phyloP scores from a whole-genome alignment of 2,113 vertebrate species.

The Marmota flaviventris region DNA sequence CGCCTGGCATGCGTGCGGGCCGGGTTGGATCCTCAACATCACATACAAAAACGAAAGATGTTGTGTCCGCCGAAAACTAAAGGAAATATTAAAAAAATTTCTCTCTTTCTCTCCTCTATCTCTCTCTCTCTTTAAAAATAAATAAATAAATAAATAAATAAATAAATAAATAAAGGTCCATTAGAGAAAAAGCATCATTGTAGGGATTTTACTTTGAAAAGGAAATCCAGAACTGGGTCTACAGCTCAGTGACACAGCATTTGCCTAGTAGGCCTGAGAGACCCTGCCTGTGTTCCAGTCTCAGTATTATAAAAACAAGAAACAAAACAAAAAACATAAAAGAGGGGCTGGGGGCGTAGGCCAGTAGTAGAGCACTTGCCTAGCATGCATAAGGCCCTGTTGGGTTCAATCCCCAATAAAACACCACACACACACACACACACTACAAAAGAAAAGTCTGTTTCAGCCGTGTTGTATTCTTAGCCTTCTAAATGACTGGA shows the following conservation, averaged over 20 bases:
- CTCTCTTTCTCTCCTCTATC: too few relatives aligned
- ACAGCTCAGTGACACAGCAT: rapidly evolving
- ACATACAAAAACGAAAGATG: too few relatives aligned
- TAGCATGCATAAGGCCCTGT: not conserved
- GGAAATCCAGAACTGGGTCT: not conserved
- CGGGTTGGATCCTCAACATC: too few relatives aligned
- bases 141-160: too few relatives aligned
- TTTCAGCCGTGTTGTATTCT: not conserved
- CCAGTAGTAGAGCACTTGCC: not conserved
- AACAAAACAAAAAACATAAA: not conserved
- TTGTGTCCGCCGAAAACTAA: too few relatives aligned
- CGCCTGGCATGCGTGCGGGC: too few relatives aligned
- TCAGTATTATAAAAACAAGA: not conserved
- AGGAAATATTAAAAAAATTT: too few relatives aligned
- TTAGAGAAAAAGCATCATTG: not conserved
- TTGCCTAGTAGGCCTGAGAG: not conserved
- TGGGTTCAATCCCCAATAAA: not conserved
- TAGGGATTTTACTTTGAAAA: not conserved
- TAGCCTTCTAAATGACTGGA: not conserved
- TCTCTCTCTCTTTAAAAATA: too few relatives aligned
- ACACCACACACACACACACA: not conserved
- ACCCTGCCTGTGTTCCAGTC: not conserved
- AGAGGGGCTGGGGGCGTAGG: not conserved
- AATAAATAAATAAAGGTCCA: too few relatives aligned
- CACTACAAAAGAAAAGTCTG: not conserved